Base-by-base conservation (phyloP, 1,140 invertebrate genomes). In the Polypedilum vanderplanki region DNA sequence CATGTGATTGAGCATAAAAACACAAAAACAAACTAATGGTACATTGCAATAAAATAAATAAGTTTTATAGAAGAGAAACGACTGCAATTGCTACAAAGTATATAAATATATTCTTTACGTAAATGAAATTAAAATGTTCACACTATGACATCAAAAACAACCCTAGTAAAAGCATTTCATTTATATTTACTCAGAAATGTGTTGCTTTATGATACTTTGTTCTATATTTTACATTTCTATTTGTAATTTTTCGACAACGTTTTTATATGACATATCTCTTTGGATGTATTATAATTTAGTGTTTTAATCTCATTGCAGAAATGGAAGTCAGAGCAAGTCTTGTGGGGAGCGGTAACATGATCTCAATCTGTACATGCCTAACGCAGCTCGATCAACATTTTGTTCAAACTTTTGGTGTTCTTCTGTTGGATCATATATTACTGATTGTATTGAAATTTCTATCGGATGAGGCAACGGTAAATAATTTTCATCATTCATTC, bases 311-410 rank as follows among this genome's bases (percentile, higher is more conserved):
- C 3, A 18, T 70, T 70, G 1, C 65, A 70, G 65, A 70, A 70
- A 70, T 70, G 65, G 65, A 70, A 70, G 65, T 70, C 3, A n/a
- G 65, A 70, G 65, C 65, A 12, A 70, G 65, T 22, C 65, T 70
- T 70, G 65, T 70, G 65, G 65, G 65, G 65, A 70, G 65, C 65
- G 65, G 65, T 70, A 70, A 70, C 18, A 70, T 70, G 65, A 70
- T 70, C 65, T 18, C 15, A 70, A 70, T 70, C 65, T 70, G 65
- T 70, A 70, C 65, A 70, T 70, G 65, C 17, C 20, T 70, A 22
- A 70, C 65, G 10, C 65, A 70, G 65, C 65, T 70, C 65, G 65
- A 70, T 70, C 65, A 70, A 70, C 17, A 70, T 70, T 70, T 70
- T 70, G 65, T 70, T 10, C 65, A 70, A 22, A 70, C 65, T 20